phyloP scores from a whole-genome alignment of 2,797 vertebrate species.

The Leuciscus waleckii region DNA sequence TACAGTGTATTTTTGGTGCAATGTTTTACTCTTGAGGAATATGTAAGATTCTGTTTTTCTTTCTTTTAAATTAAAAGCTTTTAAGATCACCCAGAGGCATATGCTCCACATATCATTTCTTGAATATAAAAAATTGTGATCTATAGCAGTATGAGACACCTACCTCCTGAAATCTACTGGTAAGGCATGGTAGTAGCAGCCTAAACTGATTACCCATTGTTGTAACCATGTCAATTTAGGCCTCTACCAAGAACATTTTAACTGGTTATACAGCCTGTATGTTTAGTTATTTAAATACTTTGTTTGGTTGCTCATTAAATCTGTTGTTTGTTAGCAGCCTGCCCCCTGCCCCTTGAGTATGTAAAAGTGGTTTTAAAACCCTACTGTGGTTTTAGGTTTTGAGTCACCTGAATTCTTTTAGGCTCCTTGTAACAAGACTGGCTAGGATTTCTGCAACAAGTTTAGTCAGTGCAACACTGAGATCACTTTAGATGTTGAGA shows the following conservation, averaged over 20 bases:
- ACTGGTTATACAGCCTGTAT: slow-evolving; percentile 15
- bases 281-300: slow-evolving; percentile 26
- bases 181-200: neutral
- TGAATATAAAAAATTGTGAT: neutral
- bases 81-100: slow-evolving; percentile 44
- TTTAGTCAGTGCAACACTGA: neutral
- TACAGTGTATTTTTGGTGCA: slow-evolving; percentile 47
- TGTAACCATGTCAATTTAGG: neutral
- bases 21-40: slow-evolving; percentile 36
- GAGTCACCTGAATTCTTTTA: neutral
- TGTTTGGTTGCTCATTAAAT: neutral
- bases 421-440: slow-evolving; percentile 3
- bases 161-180: slow-evolving; percentile 55
- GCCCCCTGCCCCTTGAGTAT: neutral
- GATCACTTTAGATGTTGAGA: neutral
- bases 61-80: slow-evolving; percentile 51
- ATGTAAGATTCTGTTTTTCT: slow-evolving; percentile 4
- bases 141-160: slow-evolving; percentile 49
- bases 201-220: slow-evolving; percentile 1
- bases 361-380: neutral
- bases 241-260: neutral
- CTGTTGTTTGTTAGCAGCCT: slow-evolving; percentile 16
- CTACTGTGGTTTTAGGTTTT: neutral
- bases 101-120: slow-evolving; percentile 46
- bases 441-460: neutral